Conservation (phyloP, 1,140 invertebrate genomes). For the Ganaspis sp. region DNA sequence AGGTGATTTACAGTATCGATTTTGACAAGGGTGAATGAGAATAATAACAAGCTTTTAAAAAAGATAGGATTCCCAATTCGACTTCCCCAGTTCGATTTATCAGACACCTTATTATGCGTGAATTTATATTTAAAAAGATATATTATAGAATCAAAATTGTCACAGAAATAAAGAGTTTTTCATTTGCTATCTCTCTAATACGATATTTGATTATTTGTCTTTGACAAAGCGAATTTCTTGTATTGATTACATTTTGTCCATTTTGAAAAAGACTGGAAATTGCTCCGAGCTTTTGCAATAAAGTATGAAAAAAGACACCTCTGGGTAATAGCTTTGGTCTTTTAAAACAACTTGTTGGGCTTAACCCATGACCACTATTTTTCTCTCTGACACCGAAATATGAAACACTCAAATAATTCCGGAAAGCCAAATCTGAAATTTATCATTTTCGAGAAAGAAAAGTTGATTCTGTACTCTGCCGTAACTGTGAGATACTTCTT, state of each 20-base stretch:
- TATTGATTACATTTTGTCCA: not conserved
- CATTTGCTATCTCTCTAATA: too few relatives aligned
- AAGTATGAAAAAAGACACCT: not conserved
- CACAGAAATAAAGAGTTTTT: too few relatives aligned
- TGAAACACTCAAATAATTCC: not conserved
- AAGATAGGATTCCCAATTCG: not conserved
- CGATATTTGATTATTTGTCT: too few relatives aligned
- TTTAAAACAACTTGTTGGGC: not conserved
- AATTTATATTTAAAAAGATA: not conserved
- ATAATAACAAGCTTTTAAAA: constrained; percentile 20
- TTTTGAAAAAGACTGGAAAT: not conserved
- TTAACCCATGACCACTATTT: not conserved
- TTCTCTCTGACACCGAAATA: not conserved
- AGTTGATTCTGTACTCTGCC: not conserved
- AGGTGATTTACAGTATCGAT: constrained; percentile 14
- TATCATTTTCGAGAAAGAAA: not conserved
- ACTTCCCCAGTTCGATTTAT: not conserved
- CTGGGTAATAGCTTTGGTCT: not conserved
- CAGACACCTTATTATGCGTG: not conserved
- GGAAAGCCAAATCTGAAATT: not conserved
- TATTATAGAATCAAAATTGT: not conserved
- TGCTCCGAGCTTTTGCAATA: not conserved
- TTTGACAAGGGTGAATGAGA: not conserved
- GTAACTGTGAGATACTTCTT: too few relatives aligned
- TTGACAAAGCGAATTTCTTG: too few relatives aligned